Percentiles rank a stretch among this genome's conserved stretches.
Evolutionary conservation across 2,113 vertebrate genomes (phyloP).

Genomic region (Pangasianodon gigas): DNA sequence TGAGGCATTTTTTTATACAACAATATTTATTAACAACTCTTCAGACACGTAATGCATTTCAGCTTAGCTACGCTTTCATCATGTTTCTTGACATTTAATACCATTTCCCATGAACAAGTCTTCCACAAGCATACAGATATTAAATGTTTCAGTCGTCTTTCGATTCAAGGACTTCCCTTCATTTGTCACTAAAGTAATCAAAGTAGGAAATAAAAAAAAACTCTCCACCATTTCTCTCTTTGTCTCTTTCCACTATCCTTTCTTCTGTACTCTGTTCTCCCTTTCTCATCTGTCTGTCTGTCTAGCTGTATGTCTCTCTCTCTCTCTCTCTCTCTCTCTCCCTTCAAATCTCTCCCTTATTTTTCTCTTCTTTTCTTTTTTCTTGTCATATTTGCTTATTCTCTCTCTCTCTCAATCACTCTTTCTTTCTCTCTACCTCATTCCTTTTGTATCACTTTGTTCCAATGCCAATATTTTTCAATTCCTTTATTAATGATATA

Average conservation of each 20-base stretch:
- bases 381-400: not conserved
- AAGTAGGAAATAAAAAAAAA: conserved; percentile 71
- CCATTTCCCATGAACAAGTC: conserved; percentile 71
- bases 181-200: conserved; percentile 86
- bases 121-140: conserved; percentile 87
- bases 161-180: conserved; percentile 92
- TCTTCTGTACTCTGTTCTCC: not conserved
- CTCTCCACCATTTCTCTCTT: not conserved
- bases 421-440: not conserved
- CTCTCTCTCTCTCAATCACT: not conserved
- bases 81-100: conserved; percentile 14
- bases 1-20: conserved; percentile 2
- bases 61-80: conserved; percentile 12
- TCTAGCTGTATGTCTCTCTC: not conserved
- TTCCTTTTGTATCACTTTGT: not conserved
- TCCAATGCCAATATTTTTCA: not conserved
- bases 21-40: conserved; percentile 1
- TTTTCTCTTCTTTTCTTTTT: not conserved
- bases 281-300: not conserved
- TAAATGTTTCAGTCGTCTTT: conserved; percentile 86
- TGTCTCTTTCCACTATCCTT: not conserved
- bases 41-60: not conserved
- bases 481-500: not conserved
- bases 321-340: not conserved
- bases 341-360: not conserved